Conservation (phyloP, 53 echinoderm and acorn worm genomes). For the Luidia sarsii region DNA sequence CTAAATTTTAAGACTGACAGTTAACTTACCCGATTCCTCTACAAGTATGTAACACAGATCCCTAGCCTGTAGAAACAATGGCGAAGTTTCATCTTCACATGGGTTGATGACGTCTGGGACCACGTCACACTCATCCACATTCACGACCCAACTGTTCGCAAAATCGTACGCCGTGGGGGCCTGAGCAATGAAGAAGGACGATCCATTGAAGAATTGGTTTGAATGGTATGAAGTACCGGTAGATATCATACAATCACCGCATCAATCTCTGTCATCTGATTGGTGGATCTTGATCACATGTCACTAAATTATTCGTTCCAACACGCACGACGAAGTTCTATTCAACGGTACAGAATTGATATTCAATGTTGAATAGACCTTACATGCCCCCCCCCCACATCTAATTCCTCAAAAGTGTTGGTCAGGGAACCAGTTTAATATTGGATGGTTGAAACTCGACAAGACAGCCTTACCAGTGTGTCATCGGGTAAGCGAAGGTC, state of each 20-base stretch:
- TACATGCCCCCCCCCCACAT: too few species aligned
- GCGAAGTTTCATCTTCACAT: conserved; percentile 65
- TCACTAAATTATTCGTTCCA: too few species aligned
- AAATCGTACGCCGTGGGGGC: conserved; percentile 51
- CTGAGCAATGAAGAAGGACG: conserved; percentile 32
- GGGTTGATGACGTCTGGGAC: conserved; percentile 42
- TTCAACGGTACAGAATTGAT: too few species aligned
- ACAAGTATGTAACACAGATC: conserved; percentile 76
- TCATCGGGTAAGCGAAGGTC: conserved; percentile 64
- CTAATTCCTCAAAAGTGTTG: too few species aligned
- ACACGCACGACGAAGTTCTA: too few species aligned
- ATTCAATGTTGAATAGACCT: too few species aligned
- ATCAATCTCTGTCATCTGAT: too few species aligned
- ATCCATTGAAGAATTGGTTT: too few species aligned
- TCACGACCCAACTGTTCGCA: conserved; percentile 85
- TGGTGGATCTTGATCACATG: too few species aligned
- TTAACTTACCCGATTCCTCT: conserved; percentile 55
- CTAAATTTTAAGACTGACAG: neutral
- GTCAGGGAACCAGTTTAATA: too few species aligned
- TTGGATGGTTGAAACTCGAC: neutral
- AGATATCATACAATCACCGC: too few species aligned
- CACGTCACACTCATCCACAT: conserved; percentile 53
- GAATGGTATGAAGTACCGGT: too few species aligned
- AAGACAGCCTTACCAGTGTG: conserved; percentile 41
- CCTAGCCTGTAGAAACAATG: conserved; percentile 27